Evolutionary conservation across 2,888 invertebrate species (phyloP).

Genomic region (Drosophila suboccidentalis): DNA sequence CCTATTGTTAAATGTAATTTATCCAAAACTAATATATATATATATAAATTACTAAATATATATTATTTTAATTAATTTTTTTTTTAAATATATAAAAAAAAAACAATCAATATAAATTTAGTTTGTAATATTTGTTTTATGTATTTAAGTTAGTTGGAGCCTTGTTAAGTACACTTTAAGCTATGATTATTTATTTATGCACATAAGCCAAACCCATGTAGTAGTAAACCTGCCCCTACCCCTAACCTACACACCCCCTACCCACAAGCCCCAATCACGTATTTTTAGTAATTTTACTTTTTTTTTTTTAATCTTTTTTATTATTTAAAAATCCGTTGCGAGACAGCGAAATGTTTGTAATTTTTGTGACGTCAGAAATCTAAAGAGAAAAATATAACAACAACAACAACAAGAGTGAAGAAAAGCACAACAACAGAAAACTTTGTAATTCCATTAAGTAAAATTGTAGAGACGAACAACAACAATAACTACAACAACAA

Average conservation of each 20-base stretch:
- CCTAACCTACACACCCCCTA: neutral
- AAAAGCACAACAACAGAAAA: conserved; percentile 23
- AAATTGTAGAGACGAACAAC: conserved; percentile 23
- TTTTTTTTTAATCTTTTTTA: conserved; percentile 45
- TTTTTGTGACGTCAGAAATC: conserved; percentile 86
- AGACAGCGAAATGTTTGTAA: conserved; percentile 79
- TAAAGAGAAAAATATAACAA: conserved; percentile 54
- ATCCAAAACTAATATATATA: conserved; percentile 25
- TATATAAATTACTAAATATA: conserved; percentile 13
- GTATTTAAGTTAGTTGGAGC: conserved; percentile 42
- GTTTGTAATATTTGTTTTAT: conserved; percentile 25
- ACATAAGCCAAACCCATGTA: conserved; percentile 16
- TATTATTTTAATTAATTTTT: conserved; percentile 29
- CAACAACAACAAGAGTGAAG: conserved; percentile 29
- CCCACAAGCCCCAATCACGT: neutral
- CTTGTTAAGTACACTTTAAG: conserved; percentile 64
- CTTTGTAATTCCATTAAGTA: conserved; percentile 21
- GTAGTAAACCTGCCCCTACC: neutral
- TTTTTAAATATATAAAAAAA: neutral
- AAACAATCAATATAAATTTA: conserved; percentile 6
- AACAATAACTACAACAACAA: conserved; percentile 18
- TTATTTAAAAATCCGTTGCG: conserved; percentile 84
- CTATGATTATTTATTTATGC: conserved; percentile 67
- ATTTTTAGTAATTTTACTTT: neutral
- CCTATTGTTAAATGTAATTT: conserved; percentile 72